phyloP scores from a whole-genome alignment of 1,140 invertebrate species.

The Coelopa frigida region DNA sequence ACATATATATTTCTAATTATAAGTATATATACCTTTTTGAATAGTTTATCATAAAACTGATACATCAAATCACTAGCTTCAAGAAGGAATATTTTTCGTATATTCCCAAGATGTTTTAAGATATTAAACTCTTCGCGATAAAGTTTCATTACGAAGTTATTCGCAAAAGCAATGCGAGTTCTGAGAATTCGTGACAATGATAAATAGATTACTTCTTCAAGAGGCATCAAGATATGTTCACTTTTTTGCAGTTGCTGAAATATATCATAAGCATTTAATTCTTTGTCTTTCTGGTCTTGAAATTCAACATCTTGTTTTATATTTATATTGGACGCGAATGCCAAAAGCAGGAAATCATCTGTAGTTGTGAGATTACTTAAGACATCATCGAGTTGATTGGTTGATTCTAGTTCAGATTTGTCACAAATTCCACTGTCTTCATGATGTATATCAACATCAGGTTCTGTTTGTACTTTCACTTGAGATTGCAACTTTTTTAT shows the following conservation, averaged over 20 bases:
- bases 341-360: slow-evolving; percentile 16
- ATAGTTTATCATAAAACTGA: slow-evolving; percentile 30
- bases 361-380: slow-evolving; percentile 10
- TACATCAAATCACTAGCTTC: slow-evolving; percentile 30
- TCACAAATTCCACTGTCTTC: neutral
- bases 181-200: slow-evolving; percentile 19
- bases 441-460: neutral
- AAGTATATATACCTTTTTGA: slow-evolving; percentile 15
- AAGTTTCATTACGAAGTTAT: slow-evolving; percentile 27
- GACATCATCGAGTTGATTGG: neutral
- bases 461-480: slow-evolving; percentile 2
- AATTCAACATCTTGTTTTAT: neutral
- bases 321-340: slow-evolving; percentile 13
- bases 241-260: slow-evolving; percentile 4
- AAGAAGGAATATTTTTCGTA: slow-evolving; percentile 32
- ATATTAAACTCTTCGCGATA: slow-evolving; percentile 25
- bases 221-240: neutral
- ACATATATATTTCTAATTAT: neutral
- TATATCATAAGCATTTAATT: slow-evolving; percentile 6
- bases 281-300: neutral
- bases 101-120: slow-evolving; percentile 22
- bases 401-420: neutral
- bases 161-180: slow-evolving; percentile 21
- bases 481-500: slow-evolving; percentile 9
- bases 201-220: slow-evolving; percentile 1